These are phyloP conservation scores for Pogonomyrmex californicus DNA, from an alignment of 1,140 invertebrate species.

Conservation along the genomic window DNA sequence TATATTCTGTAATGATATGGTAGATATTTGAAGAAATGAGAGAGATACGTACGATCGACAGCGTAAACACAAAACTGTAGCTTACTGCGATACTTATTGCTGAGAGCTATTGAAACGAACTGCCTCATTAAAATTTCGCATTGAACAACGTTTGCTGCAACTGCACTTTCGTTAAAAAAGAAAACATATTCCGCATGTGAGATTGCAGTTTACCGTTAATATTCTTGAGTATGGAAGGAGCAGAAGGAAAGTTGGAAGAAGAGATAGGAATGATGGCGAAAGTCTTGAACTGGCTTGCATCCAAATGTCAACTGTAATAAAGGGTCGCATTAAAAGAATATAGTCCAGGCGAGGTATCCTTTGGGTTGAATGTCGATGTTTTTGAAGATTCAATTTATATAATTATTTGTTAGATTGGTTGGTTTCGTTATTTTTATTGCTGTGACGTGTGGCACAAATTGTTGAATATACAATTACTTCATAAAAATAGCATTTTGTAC, in stretches of 20 bases:
- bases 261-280: not conserved
- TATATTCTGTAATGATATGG: not conserved
- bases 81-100: not conserved
- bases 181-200: conserved; percentile 5
- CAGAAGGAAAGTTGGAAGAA: not conserved
- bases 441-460: not conserved
- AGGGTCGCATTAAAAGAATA: conserved; percentile 59
- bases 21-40: not conserved
- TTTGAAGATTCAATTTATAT: not conserved
- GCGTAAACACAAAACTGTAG: not conserved
- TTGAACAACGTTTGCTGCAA: conserved; percentile 24
- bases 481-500: not conserved
- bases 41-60: conserved; percentile 8
- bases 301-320: conserved; percentile 70
- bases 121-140: not conserved
- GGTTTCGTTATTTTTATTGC: not conserved
- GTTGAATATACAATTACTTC: not conserved
- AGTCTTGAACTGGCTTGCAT: conserved; percentile 63
- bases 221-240: conserved; percentile 18
- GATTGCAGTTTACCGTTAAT: conserved; percentile 42
- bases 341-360: conserved; percentile 16
- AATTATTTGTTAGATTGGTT: conserved; percentile 1
- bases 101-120: not conserved
- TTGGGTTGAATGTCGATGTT: conserved; percentile 29
- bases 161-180: conserved; percentile 53